phyloP scores from a whole-genome alignment of 2,113 vertebrate species.

The Oenanthe melanoleuca region DNA sequence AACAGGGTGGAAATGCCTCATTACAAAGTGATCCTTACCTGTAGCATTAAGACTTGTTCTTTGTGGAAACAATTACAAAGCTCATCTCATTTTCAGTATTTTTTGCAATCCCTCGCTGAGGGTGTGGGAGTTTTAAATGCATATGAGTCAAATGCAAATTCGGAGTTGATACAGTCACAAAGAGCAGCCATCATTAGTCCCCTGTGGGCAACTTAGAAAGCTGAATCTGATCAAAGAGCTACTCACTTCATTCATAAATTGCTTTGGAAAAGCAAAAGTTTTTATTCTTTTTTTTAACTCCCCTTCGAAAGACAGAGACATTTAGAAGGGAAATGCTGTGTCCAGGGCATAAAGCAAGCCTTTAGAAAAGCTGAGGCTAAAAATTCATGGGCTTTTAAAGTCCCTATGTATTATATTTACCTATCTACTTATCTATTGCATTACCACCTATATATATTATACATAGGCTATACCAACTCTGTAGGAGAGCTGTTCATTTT shows the following conservation, averaged over 20 bases:
- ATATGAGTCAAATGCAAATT: neutral
- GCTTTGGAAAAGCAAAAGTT: neutral
- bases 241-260: constrained; percentile 14
- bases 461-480: neutral
- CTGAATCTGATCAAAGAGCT: neutral
- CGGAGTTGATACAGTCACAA: neutral
- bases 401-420: neutral
- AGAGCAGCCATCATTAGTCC: neutral
- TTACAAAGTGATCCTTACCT: neutral
- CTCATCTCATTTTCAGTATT: neutral
- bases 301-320: neutral
- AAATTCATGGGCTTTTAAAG: neutral
- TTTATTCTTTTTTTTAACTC: neutral
- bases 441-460: neutral
- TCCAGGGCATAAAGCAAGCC: neutral
- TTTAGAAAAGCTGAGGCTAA: neutral
- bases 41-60: neutral
- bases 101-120: neutral
- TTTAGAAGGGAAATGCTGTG: neutral
- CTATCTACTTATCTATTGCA: neutral
- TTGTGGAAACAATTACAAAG: neutral
- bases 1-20: neutral
- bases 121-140: neutral
- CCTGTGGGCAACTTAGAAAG: neutral
- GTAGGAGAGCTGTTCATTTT: neutral